Evolutionary conservation across 2,888 invertebrate genomes (phyloP).

Genomic region (Meganola albula): DNA sequence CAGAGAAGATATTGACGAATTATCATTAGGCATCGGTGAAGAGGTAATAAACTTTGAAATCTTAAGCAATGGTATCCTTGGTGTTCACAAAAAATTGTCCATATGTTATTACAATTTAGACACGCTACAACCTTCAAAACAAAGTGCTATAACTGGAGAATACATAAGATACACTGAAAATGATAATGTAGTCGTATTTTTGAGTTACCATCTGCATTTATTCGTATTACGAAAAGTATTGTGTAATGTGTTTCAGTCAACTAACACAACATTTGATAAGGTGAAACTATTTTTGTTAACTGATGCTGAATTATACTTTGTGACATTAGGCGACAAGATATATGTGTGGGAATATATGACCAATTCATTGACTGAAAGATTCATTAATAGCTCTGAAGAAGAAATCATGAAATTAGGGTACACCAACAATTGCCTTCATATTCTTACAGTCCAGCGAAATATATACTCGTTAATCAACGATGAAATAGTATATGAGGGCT

Average conservation of each 20-base stretch:
- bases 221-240: slow-evolving; percentile 36
- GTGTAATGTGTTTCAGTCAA: slow-evolving; percentile 15
- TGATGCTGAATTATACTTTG: slow-evolving; percentile 36
- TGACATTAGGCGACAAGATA: slow-evolving; percentile 41
- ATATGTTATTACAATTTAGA: slow-evolving; percentile 49
- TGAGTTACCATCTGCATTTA: slow-evolving; percentile 35
- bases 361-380: slow-evolving; percentile 12
- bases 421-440: slow-evolving; percentile 28
- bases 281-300: slow-evolving; percentile 42
- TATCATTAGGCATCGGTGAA: slow-evolving; percentile 37
- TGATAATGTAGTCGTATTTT: slow-evolving; percentile 32
- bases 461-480: slow-evolving; percentile 36
- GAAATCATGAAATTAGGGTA: slow-evolving; percentile 44
- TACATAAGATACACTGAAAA: slow-evolving; percentile 49
- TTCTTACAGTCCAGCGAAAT: slow-evolving; percentile 42
- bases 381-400: slow-evolving; percentile 28
- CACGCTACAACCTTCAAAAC: slow-evolving; percentile 32
- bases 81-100: slow-evolving; percentile 40
- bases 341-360: slow-evolving; percentile 30
- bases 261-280: slow-evolving; percentile 31
- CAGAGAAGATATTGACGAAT: slow-evolving; percentile 45
- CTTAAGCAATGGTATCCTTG: slow-evolving; percentile 40
- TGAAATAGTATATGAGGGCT: slow-evolving; percentile 24
- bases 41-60: slow-evolving; percentile 45
- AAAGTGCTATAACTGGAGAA: slow-evolving; percentile 34